Evolutionary conservation across 2,797 vertebrate species (phyloP), one percentile per base, ranked within the genome.

Genomic region (Telmatherina bonti): DNA sequence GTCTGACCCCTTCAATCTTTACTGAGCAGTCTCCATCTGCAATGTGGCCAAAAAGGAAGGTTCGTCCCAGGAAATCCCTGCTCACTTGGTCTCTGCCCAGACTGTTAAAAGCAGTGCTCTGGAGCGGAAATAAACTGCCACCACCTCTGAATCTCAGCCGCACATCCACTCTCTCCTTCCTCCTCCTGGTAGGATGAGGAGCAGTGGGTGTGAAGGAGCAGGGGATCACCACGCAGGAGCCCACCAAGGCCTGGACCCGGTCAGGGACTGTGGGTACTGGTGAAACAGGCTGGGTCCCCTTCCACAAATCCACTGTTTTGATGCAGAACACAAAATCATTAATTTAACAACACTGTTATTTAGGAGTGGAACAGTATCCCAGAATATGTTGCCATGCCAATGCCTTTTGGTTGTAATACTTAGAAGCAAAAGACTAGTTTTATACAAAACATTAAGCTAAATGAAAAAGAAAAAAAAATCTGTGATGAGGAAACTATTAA

Each of bases 221-320:
- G 53, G 95, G 95, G 47, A 96, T 89, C 76, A 95, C 83, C 60
- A 94, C 92, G 2, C 95, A 96, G 26, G 94, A 95, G 52, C 94
- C 94, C 41, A 62, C 79, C 49, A 94, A 55, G 8, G 91, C 94
- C 4, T 59, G 72, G 54, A 96, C 88, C 5, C 35, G 79, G 9
- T 67, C 87, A 0, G 94, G 94, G 66, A 90, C 79, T 0, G 85
- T 85, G 47, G 92, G 91, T 12, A 83, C 76, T 30, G 84, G 89
- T 5, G 91, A 83, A 5, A 64, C 43, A 1, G 84, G 52, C 35
- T 72, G 76, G 31, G 74, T 74, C 7, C 1, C 76, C 56, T 35
- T 85, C 78, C 82, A 88, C 66, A 89, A 31, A 38, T 72, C 79
- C 60, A 58, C 89, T 84, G 76, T 61, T 47, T 68, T 13, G 35